These are phyloP conservation scores for Montipora capricornis DNA, from an alignment of 64 coral and sea anemone species.

Conservation along the genomic window DNA sequence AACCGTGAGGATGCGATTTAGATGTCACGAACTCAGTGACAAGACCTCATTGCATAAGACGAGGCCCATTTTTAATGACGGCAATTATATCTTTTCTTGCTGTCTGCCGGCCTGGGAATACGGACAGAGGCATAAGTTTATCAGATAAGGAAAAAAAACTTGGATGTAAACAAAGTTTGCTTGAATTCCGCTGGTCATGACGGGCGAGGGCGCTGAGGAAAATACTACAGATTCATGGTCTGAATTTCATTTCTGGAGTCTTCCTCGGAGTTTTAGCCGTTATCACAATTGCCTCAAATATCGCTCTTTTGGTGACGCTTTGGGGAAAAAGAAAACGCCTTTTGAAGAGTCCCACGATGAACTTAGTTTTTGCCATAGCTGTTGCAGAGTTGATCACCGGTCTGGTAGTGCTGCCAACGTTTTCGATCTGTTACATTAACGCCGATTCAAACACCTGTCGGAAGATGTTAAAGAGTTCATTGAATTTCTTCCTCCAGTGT, in stretches of 20 bases:
- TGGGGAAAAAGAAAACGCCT: background rate
- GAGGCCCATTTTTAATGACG: too few relatives aligned
- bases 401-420: constrained; percentile 27
- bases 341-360: background rate
- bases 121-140: background rate
- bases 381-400: constrained; percentile 47
- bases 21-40: too few relatives aligned
- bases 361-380: constrained; percentile 24
- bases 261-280: constrained; percentile 23
- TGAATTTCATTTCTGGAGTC: constrained; percentile 36
- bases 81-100: too few relatives aligned
- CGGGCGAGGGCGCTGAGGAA: background rate
- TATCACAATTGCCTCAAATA: constrained; percentile 27
- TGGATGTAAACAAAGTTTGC: too few relatives aligned
- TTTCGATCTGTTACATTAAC: constrained; percentile 44
- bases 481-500: constrained; percentile 42
- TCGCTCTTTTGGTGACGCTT: constrained; percentile 12
- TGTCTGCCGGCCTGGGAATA: too few relatives aligned
- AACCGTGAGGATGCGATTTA: too few relatives aligned
- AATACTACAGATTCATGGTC: background rate
- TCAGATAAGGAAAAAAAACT: background rate
- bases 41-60: too few relatives aligned
- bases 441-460: constrained; percentile 18
- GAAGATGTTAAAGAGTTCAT: background rate
- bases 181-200: too few relatives aligned